Evolutionary conservation across 2,888 invertebrate genomes (phyloP).

Genomic region (Seladonia tumulorum): DNA sequence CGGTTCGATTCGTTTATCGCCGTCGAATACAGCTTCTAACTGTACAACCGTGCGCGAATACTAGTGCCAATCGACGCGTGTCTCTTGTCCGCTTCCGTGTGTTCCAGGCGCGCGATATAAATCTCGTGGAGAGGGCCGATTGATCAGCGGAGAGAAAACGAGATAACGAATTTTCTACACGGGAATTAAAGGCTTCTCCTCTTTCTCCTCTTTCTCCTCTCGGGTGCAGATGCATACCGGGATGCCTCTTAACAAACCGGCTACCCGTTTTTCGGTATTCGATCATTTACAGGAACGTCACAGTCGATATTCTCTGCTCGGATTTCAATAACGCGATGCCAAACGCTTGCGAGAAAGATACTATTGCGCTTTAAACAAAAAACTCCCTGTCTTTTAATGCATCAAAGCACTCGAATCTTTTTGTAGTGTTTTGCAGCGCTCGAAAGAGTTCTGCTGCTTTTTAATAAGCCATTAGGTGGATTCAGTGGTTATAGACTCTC

Average conservation of each 20-base stretch:
- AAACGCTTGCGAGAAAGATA: neutral
- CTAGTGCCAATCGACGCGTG: constrained; percentile 26
- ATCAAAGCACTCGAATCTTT: neutral
- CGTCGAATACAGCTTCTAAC: constrained; percentile 55
- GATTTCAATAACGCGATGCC: neutral
- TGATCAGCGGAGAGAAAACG: neutral
- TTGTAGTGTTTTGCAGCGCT: neutral
- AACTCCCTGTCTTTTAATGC: neutral
- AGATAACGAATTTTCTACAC: constrained; percentile 17
- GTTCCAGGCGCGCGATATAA: constrained; percentile 36
- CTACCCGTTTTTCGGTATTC: neutral
- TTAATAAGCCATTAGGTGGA: neutral
- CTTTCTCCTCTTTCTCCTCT: neutral
- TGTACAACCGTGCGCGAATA: constrained; percentile 60
- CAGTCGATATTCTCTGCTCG: neutral
- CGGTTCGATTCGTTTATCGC: constrained; percentile 64
- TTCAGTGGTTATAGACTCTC: neutral
- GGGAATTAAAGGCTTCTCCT: constrained; percentile 9
- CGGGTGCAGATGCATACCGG: neutral
- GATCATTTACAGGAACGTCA: neutral
- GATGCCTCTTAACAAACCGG: neutral
- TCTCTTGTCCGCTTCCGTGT: constrained; percentile 29
- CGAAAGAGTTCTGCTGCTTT: neutral
- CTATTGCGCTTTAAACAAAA: neutral
- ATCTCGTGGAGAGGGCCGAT: constrained; percentile 15